Evolutionary conservation across 2,797 vertebrate genomes (phyloP), one percentile per base, ranked within the genome.

Genomic region (Coregonus suidteri): DNA sequence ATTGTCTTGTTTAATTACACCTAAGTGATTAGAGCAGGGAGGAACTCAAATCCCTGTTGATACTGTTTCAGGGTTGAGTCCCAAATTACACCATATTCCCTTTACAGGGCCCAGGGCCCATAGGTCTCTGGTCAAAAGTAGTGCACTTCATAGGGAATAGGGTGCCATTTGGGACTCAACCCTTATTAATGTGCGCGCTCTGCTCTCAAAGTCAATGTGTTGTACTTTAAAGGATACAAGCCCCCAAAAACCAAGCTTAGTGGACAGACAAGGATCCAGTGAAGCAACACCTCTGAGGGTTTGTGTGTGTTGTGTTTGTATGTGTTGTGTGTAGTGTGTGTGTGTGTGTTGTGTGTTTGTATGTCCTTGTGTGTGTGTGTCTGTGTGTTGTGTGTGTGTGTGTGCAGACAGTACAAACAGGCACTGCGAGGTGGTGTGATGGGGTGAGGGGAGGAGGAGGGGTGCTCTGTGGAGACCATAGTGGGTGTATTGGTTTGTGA

Each of bases 1-100:
- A 90, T 89, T 87, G 87, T 87, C 84, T 88, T 86, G 78, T 88
- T 92, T 91, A 90, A 91, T 92, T 92, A 89, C 82, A 87, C 86
- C 78, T 87, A 75, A 34, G 83, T 82, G 85, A 89, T 90, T 86
- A 86, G 79, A 81, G 77, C 66, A 77, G 76, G 79, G 77, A 83
- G 14, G 75, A 73, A 78, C 71, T 83, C 25, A 79, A 88, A 87
- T 89, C 86, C 82, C 84, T 69, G 64, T 83, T 88, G 86, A 1
- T 41, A 7, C 41, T 41, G 7, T 41, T 41, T 25, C 25, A 25
- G 25, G 25, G 1, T 25, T 25, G 1, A 25, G 25, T 41, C 41
- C 41, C 41, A 41, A 41, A 41, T 41, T 1, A 9, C 7, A 47
- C 41, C 7, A 1, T 47, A 11, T 47, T 47, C 41, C 41, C 41